Evolutionary conservation across 1,140 invertebrate genomes (phyloP).

Genomic region (Cardiocondyla obscurior): DNA sequence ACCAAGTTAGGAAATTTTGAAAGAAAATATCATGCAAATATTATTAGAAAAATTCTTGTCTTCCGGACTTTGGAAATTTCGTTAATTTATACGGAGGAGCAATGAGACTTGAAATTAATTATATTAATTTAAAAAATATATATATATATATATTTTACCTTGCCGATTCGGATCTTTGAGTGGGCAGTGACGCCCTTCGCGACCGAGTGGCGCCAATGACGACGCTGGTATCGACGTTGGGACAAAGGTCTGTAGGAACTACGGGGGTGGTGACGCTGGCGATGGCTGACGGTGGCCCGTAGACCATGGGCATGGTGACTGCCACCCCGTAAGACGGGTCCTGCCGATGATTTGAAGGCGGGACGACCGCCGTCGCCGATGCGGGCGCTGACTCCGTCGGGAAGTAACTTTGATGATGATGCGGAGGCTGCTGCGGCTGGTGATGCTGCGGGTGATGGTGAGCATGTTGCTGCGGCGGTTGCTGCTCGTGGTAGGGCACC

Average conservation of each 20-base stretch:
- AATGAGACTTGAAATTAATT: constrained; percentile 5
- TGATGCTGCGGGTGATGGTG: constrained; percentile 68
- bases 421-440: constrained; percentile 67
- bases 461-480: constrained; percentile 80
- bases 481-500: constrained; percentile 86
- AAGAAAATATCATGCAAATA: neutral
- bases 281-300: constrained; percentile 73
- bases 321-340: constrained; percentile 70
- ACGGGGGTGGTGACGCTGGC: constrained; percentile 67
- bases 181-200: constrained; percentile 88
- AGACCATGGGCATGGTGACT: constrained; percentile 76
- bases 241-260: constrained; percentile 82
- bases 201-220: constrained; percentile 85
- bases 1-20: neutral
- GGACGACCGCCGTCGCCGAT: constrained; percentile 65
- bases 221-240: constrained; percentile 85
- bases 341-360: constrained; percentile 73
- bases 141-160: too few species aligned
- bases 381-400: constrained; percentile 73
- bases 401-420: constrained; percentile 75
- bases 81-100: constrained; percentile 11
- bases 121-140: neutral
- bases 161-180: constrained; percentile 90
- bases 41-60: neutral
- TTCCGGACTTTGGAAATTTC: neutral